Evolutionary conservation across 30 jellyfish, hydroid and myxozoan species (phyloP).

Genomic region (Sanderia malayensis): DNA sequence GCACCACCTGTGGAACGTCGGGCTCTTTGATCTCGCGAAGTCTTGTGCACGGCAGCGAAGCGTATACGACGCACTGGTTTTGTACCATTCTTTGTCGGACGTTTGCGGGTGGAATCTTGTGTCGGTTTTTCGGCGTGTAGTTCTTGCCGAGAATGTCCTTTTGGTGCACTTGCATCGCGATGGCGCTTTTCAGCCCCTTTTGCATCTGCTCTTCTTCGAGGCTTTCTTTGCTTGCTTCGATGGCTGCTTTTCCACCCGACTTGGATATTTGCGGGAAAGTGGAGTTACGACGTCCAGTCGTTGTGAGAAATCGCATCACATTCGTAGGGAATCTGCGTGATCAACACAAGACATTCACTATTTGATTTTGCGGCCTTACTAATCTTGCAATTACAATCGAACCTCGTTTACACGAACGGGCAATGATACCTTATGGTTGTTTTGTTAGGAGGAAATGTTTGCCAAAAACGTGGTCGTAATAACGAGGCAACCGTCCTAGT

Average conservation of each 20-base stretch:
- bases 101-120: slow-evolving; percentile 61
- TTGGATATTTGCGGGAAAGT: slow-evolving; percentile 27
- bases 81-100: slow-evolving; percentile 75
- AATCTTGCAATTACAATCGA: no score
- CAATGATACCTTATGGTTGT: no score
- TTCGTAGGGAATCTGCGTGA: no score
- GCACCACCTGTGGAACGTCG: slow-evolving; percentile 55
- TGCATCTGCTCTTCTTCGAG: slow-evolving; percentile 16
- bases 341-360: no score
- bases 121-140: slow-evolving; percentile 82
- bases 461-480: no score
- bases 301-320: slow-evolving; percentile 44
- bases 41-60: slow-evolving; percentile 76
- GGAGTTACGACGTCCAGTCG: slow-evolving; percentile 67
- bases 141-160: slow-evolving; percentile 80
- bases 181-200: slow-evolving; percentile 18
- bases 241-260: not conserved
- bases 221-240: not conserved
- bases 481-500: no score
- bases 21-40: slow-evolving; percentile 58
- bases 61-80: slow-evolving; percentile 84
- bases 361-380: no score
- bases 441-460: no score
- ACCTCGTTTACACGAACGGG: no score
- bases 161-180: no score